Evolutionary conservation across 2,888 invertebrate genomes (phyloP).

Genomic region (Tinea pellionella): DNA sequence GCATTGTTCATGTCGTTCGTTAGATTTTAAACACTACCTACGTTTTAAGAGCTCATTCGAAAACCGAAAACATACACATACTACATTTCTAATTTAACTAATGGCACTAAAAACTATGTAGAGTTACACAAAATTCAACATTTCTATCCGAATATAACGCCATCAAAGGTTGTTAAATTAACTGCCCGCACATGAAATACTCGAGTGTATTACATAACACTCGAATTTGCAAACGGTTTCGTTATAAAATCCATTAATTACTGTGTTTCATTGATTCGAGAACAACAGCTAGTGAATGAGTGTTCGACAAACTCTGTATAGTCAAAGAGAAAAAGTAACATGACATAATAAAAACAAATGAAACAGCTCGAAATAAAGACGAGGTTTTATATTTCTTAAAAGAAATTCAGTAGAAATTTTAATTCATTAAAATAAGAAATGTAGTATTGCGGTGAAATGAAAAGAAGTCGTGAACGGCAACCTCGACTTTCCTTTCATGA

Average conservation of each 20-base stretch:
- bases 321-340: not conserved
- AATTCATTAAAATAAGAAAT: constrained; percentile 6
- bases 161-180: constrained; percentile 31
- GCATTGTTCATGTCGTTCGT: not conserved
- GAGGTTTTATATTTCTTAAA: not conserved
- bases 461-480: not conserved
- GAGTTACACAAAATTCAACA: too few species aligned
- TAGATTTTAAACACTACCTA: not conserved
- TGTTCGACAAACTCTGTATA: not conserved
- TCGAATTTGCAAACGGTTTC: not conserved
- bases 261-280: not conserved
- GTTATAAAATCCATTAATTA: not conserved
- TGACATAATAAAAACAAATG: not conserved
- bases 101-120: not conserved
- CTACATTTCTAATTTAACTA: not conserved
- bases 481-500: not conserved
- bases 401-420: not conserved
- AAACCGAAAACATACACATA: too few species aligned
- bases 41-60: not conserved
- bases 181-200: constrained; percentile 21
- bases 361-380: not conserved
- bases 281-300: not conserved
- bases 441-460: not conserved
- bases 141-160: not conserved
- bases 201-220: not conserved